Conservation (phyloP, 2,797 vertebrate genomes). For the Notolepis coatsorum region DNA sequence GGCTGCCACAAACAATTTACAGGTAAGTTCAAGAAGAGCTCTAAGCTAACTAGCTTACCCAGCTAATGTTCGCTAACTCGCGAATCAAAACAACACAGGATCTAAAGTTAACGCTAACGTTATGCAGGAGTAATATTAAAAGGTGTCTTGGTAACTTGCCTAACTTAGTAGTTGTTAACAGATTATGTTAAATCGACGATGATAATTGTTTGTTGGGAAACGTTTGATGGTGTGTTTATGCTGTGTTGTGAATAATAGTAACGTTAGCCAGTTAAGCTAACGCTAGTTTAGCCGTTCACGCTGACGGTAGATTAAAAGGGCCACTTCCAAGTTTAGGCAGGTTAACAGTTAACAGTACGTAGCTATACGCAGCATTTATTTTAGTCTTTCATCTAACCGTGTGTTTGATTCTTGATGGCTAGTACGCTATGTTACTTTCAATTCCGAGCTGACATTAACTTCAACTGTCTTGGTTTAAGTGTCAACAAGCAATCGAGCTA, state of each 20-base stretch:
- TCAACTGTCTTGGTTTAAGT: neutral
- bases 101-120: too few species aligned
- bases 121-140: too few species aligned
- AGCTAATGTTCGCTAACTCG: neutral
- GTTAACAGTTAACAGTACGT: too few species aligned
- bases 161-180: too few species aligned
- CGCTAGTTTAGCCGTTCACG: neutral
- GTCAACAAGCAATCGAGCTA: neutral
- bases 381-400: too few species aligned
- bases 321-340: too few species aligned
- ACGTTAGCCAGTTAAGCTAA: conserved; percentile 40
- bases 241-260: neutral
- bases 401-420: neutral
- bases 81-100: neutral
- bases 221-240: neutral
- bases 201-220: too few species aligned
- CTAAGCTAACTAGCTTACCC: conserved; percentile 17
- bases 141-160: too few species aligned
- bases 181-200: too few species aligned
- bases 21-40: conserved; percentile 79
- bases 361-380: too few species aligned
- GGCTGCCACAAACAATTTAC: conserved; percentile 86
- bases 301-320: neutral
- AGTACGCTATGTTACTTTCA: neutral
- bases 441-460: neutral